A percentile compares a stretch with the other conserved stretches of the same genome.
Evolutionary conservation across 2,888 invertebrate species (phyloP).

Genomic region (Plusia festucae): DNA sequence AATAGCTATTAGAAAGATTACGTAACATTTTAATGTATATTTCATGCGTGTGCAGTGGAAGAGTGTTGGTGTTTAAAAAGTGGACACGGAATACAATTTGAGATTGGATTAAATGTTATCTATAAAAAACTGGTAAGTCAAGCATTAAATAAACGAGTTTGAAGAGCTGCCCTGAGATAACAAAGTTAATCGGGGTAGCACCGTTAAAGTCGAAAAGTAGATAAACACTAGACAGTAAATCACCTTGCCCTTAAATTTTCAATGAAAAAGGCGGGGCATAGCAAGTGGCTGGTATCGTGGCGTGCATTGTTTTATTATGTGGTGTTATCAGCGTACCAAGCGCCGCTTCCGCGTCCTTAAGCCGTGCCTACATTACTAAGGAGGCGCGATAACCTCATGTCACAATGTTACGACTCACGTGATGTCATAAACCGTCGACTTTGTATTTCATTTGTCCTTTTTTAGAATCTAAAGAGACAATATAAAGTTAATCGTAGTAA

Average conservation of each 20-base stretch:
- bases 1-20: slow-evolving; percentile 63
- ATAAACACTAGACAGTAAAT: slow-evolving; percentile 29
- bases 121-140: slow-evolving; percentile 31
- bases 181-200: slow-evolving; percentile 29
- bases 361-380: slow-evolving; percentile 40
- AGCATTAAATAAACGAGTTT: slow-evolving; percentile 8
- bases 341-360: slow-evolving; percentile 67
- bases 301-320: slow-evolving; percentile 74
- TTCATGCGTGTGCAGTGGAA: slow-evolving; percentile 52
- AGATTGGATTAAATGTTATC: slow-evolving; percentile 20
- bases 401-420: slow-evolving; percentile 38
- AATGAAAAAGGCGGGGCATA: slow-evolving; percentile 52
- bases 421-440: slow-evolving; percentile 46
- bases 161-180: slow-evolving; percentile 23
- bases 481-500: no score
- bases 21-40: slow-evolving; percentile 61
- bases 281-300: slow-evolving; percentile 46
- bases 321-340: slow-evolving; percentile 65
- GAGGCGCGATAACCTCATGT: slow-evolving; percentile 54
- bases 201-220: slow-evolving; percentile 12
- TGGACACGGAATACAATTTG: slow-evolving; percentile 30
- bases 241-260: slow-evolving; percentile 55
- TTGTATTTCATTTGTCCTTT: slow-evolving; percentile 34
- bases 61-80: slow-evolving; percentile 50
- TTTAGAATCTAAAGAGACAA: slow-evolving; percentile 10